A percentile compares a stretch with the other conserved stretches of the same genome.
Evolutionary conservation across 2,797 vertebrate genomes (phyloP).

Genomic region (Enteromius trimaculatus): DNA sequence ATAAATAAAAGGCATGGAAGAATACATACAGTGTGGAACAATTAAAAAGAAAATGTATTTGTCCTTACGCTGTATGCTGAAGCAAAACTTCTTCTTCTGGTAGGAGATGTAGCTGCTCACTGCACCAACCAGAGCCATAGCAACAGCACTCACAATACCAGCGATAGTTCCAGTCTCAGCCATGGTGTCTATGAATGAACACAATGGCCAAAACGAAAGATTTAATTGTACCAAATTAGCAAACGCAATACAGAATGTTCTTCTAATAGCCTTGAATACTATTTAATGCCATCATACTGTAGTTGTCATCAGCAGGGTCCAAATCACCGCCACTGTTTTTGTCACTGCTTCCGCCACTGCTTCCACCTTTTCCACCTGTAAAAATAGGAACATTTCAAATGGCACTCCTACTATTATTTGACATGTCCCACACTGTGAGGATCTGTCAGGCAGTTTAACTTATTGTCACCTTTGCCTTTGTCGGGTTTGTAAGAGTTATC

Average conservation of each 20-base stretch:
- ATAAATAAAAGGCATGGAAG: not conserved
- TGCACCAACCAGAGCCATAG: slow-evolving; percentile 88
- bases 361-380: slow-evolving; percentile 57
- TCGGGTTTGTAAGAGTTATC: slow-evolving; percentile 82
- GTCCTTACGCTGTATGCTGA: slow-evolving; percentile 90
- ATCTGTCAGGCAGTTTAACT: not conserved
- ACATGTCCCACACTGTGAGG: not conserved
- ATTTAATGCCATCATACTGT: slow-evolving; percentile 62
- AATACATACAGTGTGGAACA: not conserved
- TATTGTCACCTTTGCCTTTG: slow-evolving; percentile 83
- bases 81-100: slow-evolving; percentile 98
- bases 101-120: slow-evolving; percentile 94
- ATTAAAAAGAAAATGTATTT: not conserved
- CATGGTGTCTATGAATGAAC: slow-evolving; percentile 67
- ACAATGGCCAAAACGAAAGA: not conserved
- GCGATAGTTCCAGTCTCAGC: slow-evolving; percentile 89
- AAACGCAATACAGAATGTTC: not conserved
- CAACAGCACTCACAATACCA: slow-evolving; percentile 87
- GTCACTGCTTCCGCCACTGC: not conserved
- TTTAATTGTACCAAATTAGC: not conserved
- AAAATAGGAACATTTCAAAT: slow-evolving; percentile 35
- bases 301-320: slow-evolving; percentile 64
- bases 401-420: not conserved
- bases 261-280: not conserved
- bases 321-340: slow-evolving; percentile 10